These are phyloP conservation scores for Eupleurogrammus muticus DNA, from an alignment of 2,797 vertebrate species.

Conservation along the genomic window DNA sequence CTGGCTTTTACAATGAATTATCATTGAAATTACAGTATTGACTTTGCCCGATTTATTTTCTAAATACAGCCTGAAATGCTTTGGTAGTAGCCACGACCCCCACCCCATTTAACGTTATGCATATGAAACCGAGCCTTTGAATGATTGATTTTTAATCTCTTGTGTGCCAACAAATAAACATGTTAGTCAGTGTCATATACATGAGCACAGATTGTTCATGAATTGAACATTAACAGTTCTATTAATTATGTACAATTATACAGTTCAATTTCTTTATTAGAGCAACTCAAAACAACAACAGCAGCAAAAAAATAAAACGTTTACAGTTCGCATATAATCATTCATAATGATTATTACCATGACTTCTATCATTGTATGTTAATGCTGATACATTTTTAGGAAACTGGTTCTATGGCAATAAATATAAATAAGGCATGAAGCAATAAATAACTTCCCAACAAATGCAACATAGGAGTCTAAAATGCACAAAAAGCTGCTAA, in stretches of 20 bases:
- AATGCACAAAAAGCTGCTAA: constrained; percentile 36
- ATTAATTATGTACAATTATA: constrained; percentile 70
- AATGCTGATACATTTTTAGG: constrained; percentile 49
- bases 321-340: constrained; percentile 39
- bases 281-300: constrained; percentile 26
- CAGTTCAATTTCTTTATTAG: constrained; percentile 47
- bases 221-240: constrained; percentile 40
- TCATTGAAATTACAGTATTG: not conserved
- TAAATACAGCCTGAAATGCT: constrained; percentile 38
- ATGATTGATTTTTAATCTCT: constrained; percentile 30
- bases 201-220: constrained; percentile 24
- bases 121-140: not conserved
- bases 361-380: constrained; percentile 25
- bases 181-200: constrained; percentile 2
- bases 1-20: constrained; percentile 9
- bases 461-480: constrained; percentile 20
- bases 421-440: constrained; percentile 74
- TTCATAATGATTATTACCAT: constrained; percentile 27
- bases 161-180: constrained; percentile 31
- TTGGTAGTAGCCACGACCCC: constrained; percentile 50
- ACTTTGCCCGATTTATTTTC: constrained; percentile 24
- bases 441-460: constrained; percentile 56
- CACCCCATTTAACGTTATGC: constrained; percentile 21
- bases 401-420: constrained; percentile 54
- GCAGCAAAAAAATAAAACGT: constrained; percentile 9